Evolutionary conservation across 2,797 vertebrate species (phyloP).

Genomic region (Myripristis murdjan): DNA sequence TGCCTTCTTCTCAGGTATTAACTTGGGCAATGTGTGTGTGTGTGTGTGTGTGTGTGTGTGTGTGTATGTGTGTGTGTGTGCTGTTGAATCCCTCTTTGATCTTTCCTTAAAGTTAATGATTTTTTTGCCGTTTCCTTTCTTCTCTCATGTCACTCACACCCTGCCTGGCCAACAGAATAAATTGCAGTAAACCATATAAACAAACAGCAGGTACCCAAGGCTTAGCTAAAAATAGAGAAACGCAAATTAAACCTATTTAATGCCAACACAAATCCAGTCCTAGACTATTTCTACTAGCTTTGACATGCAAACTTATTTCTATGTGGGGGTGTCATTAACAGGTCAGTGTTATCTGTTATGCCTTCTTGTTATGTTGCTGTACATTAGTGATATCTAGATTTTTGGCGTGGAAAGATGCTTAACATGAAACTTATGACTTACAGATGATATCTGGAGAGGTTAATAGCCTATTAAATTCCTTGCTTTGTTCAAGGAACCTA

Average conservation of each 20-base stretch:
- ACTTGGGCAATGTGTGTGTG: slow-evolving; percentile 21
- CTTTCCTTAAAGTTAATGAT: slow-evolving; percentile 36
- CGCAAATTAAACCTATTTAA: background rate
- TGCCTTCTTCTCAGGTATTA: slow-evolving; percentile 26
- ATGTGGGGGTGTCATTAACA: background rate
- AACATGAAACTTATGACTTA: too few relatives aligned
- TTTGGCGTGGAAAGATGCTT: too few relatives aligned
- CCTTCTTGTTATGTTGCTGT: background rate
- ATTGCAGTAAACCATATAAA: slow-evolving; percentile 23
- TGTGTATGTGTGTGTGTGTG: slow-evolving; percentile 1
- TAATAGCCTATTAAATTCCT: too few relatives aligned
- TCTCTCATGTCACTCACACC: slow-evolving; percentile 2
- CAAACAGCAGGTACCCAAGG: background rate
- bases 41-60: background rate
- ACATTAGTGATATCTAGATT: background rate
- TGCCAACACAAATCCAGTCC: slow-evolving; percentile 8
- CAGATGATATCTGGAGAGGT: too few relatives aligned
- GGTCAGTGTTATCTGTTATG: slow-evolving; percentile 6
- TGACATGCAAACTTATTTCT: slow-evolving; percentile 5
- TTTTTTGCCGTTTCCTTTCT: too few relatives aligned
- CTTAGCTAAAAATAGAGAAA: slow-evolving; percentile 25
- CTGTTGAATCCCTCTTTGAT: slow-evolving; percentile 55
- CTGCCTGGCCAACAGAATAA: slow-evolving; percentile 21
- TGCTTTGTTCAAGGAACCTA: too few relatives aligned
- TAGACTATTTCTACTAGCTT: slow-evolving; percentile 4